Evolutionary conservation across 2,888 invertebrate species (phyloP).

Genomic region (Patella ulyssiponensis): DNA sequence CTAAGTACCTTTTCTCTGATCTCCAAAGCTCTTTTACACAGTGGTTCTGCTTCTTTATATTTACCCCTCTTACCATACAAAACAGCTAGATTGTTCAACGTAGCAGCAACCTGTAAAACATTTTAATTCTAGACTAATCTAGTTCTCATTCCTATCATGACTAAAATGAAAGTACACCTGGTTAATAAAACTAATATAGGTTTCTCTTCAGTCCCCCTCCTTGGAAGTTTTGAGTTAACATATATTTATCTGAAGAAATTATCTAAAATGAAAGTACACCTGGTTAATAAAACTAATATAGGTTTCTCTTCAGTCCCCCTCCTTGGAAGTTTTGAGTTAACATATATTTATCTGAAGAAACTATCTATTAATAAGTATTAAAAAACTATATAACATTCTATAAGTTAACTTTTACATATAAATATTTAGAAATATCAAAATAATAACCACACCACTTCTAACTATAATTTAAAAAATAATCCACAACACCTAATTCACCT

Average conservation of each 20-base stretch:
- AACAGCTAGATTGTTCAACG: constrained; percentile 98
- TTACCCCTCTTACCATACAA: constrained; percentile 95
- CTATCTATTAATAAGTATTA: too few species aligned
- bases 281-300: neutral
- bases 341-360: too few species aligned
- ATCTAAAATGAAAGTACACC: neutral
- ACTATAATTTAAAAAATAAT: too few species aligned
- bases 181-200: neutral
- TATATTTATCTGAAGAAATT: too few species aligned
- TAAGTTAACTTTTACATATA: too few species aligned
- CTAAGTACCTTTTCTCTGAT: constrained; percentile 88
- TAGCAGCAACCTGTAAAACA: constrained; percentile 86
- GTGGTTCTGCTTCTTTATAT: constrained; percentile 94
- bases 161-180: neutral
- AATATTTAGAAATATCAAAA: too few species aligned
- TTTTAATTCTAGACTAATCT: neutral
- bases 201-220: neutral
- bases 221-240: too few species aligned
- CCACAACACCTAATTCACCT: too few species aligned
- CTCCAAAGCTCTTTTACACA: constrained; percentile 97
- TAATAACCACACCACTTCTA: too few species aligned
- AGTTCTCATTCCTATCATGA: neutral
- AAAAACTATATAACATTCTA: too few species aligned
- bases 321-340: too few species aligned
- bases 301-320: neutral